Evolutionary conservation across 1,140 invertebrate genomes (phyloP).

Genomic region (Panagrolaimus sp.): DNA sequence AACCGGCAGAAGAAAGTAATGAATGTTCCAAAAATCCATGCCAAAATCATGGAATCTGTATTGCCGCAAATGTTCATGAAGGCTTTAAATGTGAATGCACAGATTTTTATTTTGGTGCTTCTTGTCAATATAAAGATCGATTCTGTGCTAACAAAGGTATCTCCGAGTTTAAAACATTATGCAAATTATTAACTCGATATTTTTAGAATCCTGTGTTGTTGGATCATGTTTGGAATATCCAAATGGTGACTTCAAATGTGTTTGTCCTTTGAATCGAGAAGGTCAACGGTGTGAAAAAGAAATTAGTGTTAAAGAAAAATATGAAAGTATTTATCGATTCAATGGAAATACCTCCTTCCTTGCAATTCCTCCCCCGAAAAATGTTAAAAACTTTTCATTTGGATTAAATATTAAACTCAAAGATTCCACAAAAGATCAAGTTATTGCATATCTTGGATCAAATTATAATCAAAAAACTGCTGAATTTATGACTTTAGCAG

Average conservation of each 20-base stretch:
- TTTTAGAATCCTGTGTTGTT: slow-evolving; percentile 39
- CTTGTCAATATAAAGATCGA: slow-evolving; percentile 37
- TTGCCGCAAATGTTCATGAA: slow-evolving; percentile 37
- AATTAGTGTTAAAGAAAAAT: not conserved
- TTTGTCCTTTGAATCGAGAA: slow-evolving; percentile 42
- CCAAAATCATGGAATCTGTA: slow-evolving; percentile 38
- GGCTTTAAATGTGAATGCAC: slow-evolving; percentile 41
- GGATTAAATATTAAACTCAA: slow-evolving; percentile 25
- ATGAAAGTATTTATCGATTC: slow-evolving; percentile 29
- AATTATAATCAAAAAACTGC: slow-evolving; percentile 28
- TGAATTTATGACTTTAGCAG: slow-evolving; percentile 37
- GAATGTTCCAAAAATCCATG: slow-evolving; percentile 3
- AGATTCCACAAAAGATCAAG: slow-evolving; percentile 29
- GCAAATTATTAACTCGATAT: not conserved
- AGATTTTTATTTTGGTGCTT: slow-evolving; percentile 26
- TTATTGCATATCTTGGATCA: slow-evolving; percentile 45
- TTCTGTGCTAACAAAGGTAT: slow-evolving; percentile 38
- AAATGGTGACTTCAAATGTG: slow-evolving; percentile 35
- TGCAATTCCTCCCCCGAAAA: slow-evolving; percentile 32
- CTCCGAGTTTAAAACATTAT: not conserved
- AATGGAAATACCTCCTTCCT: slow-evolving; percentile 44
- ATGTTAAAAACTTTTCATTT: slow-evolving; percentile 29
- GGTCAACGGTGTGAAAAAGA: slow-evolving; percentile 32
- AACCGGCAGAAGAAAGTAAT: not conserved
- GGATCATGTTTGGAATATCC: slow-evolving; percentile 42